Conservation (phyloP, 2,113 vertebrate genomes). For the Anhinga anhinga region DNA sequence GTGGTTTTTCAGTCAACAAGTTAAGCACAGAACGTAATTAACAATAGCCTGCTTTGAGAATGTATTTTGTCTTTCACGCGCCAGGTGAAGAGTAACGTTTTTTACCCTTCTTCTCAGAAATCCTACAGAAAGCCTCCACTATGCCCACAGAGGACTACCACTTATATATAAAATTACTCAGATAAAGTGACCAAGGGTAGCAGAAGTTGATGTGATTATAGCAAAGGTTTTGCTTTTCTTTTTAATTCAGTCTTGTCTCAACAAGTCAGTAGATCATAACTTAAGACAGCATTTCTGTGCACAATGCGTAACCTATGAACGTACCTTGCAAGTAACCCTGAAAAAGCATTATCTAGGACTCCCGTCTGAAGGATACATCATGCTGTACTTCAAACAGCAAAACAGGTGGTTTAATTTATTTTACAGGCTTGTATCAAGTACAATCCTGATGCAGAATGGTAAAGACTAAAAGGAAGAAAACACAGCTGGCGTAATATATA, state of each 20-base stretch:
- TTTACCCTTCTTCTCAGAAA: not conserved
- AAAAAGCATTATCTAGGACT: not conserved
- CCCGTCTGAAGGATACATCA: not conserved
- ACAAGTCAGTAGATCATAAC: not conserved
- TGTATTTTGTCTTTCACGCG: not conserved
- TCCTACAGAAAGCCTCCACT: not conserved
- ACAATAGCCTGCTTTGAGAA: not conserved
- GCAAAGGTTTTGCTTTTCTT: not conserved
- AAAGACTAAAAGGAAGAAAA: not conserved
- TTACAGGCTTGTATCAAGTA: not conserved
- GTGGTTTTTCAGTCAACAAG: not conserved
- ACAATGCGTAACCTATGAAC: not conserved
- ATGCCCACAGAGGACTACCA: not conserved
- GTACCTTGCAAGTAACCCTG: not conserved
- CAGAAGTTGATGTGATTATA: not conserved
- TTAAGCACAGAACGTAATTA: not conserved
- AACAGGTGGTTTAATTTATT: not conserved
- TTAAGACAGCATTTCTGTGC: not conserved
- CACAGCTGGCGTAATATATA: not conserved
- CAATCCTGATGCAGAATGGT: not conserved
- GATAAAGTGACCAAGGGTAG: not conserved
- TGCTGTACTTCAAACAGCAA: not conserved
- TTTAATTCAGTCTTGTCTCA: not conserved
- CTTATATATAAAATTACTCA: not conserved
- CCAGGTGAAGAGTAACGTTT: not conserved